Evolutionary conservation across 2,888 invertebrate genomes (phyloP), one percentile per base, ranked within the genome.

Genomic region (Lasioglossum pauxillum): DNA sequence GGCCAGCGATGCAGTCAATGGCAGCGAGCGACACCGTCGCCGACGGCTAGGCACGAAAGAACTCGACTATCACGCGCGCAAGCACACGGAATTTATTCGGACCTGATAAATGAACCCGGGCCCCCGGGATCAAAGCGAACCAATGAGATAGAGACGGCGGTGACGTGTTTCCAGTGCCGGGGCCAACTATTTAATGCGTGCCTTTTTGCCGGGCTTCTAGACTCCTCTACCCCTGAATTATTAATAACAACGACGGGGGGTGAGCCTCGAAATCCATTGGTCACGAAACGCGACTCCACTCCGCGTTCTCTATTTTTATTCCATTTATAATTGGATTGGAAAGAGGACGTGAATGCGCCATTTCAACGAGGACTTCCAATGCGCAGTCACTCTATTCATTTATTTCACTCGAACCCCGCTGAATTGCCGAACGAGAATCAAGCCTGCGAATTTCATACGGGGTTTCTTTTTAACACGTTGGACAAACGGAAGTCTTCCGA

Each of bases 41-140:
- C 85, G 78, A 80, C 75, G 78, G 72, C 76, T 81, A 57, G 86
- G 69, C 74, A 84, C 53, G 86, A 78, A 81, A 57, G 73, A 77
- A 69, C 71, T 41, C 38, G 64, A 8, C 64, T 41, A 71, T n/a
- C 69, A n/a, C n/a, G 57, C 72, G 80, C 78, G 38, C 64, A 31
- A 64, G 31, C 64, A 64, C 83, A 44, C 79, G 31, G 76, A 89
- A 90, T 90, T 90, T 90, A 90, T 88, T 86, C 75, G 46, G 41
- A 19, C 19, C 85, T 74, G 87, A 90, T 83, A 85, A 89, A 90
- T 77, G 76, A 85, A 87, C 60, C 76, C 80, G 49, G 23, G 57
- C 57, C 35, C 78, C 79, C 27, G n/a, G 64, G 69, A 78, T 77
- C 86, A 72, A 82, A 84, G 72, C 57, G 60, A 73, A 64, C 71